Conservation (phyloP, 2,113 vertebrate species). For the Chaetops frenatus region DNA sequence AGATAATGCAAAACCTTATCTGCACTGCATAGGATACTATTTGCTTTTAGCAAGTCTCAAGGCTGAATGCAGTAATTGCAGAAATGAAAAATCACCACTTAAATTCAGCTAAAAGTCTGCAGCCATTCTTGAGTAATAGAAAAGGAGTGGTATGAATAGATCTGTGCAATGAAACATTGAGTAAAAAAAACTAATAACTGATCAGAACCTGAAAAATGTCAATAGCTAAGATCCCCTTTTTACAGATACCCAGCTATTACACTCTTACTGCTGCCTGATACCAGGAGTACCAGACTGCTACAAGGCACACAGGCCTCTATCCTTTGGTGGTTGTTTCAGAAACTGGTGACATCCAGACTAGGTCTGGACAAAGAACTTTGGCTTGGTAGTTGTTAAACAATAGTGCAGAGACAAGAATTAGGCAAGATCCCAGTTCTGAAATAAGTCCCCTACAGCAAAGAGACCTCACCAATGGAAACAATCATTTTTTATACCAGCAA, state of each 20-base stretch:
- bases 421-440: background rate
- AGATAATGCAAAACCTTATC: background rate
- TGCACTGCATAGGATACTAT: background rate
- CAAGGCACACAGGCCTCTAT: background rate
- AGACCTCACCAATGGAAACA: background rate
- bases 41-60: background rate
- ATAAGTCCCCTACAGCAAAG: background rate
- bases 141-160: background rate
- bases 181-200: background rate
- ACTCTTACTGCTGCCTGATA: background rate
- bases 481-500: background rate
- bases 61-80: background rate
- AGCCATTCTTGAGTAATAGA: background rate
- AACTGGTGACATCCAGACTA: background rate
- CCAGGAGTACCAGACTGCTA: background rate
- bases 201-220: background rate
- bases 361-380: background rate
- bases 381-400: background rate
- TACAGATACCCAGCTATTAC: background rate
- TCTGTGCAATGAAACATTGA: background rate
- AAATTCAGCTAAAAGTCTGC: background rate
- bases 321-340: background rate
- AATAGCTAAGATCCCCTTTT: background rate
- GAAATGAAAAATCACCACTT: slow-evolving; percentile 42
- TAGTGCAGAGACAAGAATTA: background rate